Evolutionary conservation across 2,888 invertebrate species (phyloP).

Genomic region (Stenchaetothrips biformis): DNA sequence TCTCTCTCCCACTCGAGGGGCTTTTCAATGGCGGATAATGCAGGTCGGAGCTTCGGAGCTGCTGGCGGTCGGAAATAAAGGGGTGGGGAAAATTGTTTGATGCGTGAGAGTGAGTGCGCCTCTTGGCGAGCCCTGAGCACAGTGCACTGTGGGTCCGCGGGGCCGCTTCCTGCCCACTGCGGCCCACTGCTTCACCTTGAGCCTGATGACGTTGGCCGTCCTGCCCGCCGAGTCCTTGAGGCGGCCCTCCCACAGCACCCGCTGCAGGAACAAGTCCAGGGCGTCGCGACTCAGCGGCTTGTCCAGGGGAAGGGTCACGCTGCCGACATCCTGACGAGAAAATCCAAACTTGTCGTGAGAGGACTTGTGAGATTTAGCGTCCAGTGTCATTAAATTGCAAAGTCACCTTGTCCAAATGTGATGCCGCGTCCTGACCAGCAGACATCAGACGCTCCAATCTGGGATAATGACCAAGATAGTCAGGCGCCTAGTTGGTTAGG

Average conservation of each 20-base stretch:
- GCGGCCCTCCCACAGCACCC: conserved; percentile 41
- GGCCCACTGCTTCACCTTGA: conserved; percentile 39
- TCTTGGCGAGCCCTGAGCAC: too few relatives aligned
- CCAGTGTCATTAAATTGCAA: background rate
- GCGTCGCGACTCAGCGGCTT: conserved; percentile 35
- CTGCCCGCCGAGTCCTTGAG: conserved; percentile 36
- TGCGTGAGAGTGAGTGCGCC: too few relatives aligned
- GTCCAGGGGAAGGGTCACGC: conserved; percentile 40
- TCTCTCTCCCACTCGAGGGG: too few relatives aligned
- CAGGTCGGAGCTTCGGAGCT: too few relatives aligned
- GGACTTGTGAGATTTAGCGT: background rate
- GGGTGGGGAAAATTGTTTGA: too few relatives aligned
- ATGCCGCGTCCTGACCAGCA: conserved; percentile 33
- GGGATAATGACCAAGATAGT: conserved; percentile 1
- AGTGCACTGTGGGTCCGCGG: too few relatives aligned
- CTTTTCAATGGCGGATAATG: too few relatives aligned
- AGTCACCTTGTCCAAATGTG: conserved; percentile 37
- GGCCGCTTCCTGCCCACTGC: too few relatives aligned
- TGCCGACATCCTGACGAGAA: conserved; percentile 39
- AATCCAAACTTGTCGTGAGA: conserved; percentile 18
- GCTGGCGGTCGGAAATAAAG: too few relatives aligned
- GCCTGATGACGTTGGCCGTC: conserved; percentile 39
- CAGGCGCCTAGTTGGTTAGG: too few relatives aligned
- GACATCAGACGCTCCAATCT: conserved; percentile 36
- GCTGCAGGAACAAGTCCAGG: conserved; percentile 41